phyloP scores from a whole-genome alignment of 2,113 vertebrate genomes.

The Anseranas semipalmata region DNA sequence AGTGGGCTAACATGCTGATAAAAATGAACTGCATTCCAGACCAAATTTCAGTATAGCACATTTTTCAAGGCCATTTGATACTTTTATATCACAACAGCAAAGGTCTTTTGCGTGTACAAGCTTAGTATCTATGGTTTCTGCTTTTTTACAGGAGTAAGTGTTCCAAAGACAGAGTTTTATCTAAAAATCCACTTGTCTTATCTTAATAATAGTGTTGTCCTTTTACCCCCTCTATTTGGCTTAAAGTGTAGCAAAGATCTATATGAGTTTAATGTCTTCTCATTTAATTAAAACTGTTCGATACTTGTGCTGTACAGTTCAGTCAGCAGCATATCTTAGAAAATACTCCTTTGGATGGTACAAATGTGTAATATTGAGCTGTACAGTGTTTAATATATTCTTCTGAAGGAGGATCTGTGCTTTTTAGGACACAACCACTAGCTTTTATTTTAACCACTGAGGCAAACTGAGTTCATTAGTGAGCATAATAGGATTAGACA shows the following conservation, averaged over 20 bases:
- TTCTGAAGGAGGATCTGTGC: conserved; percentile 46
- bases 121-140: neutral
- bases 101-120: neutral
- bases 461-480: conserved; percentile 68
- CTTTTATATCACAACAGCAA: neutral
- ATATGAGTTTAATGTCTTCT: conserved; percentile 57
- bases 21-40: neutral
- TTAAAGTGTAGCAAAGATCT: conserved; percentile 48
- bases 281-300: conserved; percentile 43
- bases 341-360: neutral
- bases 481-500: conserved; percentile 70
- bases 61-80: neutral
- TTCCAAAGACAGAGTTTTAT: conserved; percentile 44
- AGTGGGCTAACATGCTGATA: neutral
- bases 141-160: conserved; percentile 19
- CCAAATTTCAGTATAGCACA: neutral
- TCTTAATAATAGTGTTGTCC: conserved; percentile 39
- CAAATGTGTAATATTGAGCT: conserved; percentile 15
- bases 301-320: neutral
- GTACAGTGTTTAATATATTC: conserved; percentile 12
- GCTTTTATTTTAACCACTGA: conserved; percentile 63
- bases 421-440: conserved; percentile 40
- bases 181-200: conserved; percentile 56
- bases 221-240: conserved; percentile 49
- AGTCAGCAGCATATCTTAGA: neutral